phyloP scores from a whole-genome alignment of 2,797 vertebrate species.

The Cheirogaleus major region DNA sequence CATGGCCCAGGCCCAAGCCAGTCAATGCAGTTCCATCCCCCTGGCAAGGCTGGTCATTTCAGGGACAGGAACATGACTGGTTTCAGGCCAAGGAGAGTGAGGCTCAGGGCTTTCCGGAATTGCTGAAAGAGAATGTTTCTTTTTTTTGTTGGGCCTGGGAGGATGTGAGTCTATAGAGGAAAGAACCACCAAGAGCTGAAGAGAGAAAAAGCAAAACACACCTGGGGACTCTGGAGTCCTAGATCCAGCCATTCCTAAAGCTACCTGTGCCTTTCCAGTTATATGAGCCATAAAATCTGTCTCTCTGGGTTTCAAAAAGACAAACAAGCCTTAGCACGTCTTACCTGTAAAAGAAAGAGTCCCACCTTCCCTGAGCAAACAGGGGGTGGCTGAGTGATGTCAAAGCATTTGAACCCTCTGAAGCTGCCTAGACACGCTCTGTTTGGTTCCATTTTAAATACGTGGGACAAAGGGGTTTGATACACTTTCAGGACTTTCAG shows the following conservation, averaged over 20 bases:
- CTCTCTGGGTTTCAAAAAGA: neutral
- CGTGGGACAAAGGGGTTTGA: neutral
- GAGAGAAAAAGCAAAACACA: neutral
- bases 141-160: neutral
- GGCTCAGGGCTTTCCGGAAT: neutral
- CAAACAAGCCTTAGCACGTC: neutral
- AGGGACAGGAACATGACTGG: neutral
- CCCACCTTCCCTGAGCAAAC: neutral
- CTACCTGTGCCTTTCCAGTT: neutral
- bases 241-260: neutral
- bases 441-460: neutral
- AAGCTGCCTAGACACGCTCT: neutral
- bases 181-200: neutral
- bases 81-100: neutral
- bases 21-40: neutral
- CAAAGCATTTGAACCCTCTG: neutral
- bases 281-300: neutral
- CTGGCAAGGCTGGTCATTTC: neutral
- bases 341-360: conserved; percentile 14
- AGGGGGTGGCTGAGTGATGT: neutral
- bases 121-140: neutral
- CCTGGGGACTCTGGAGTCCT: neutral
- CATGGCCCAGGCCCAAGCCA: neutral
- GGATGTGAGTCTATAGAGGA: neutral
- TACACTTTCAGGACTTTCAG: neutral